A percentile compares a stretch with the other conserved stretches of the same genome.
Evolutionary conservation across 2,888 invertebrate species (phyloP).

Genomic region (Syrphus vitripennis): DNA sequence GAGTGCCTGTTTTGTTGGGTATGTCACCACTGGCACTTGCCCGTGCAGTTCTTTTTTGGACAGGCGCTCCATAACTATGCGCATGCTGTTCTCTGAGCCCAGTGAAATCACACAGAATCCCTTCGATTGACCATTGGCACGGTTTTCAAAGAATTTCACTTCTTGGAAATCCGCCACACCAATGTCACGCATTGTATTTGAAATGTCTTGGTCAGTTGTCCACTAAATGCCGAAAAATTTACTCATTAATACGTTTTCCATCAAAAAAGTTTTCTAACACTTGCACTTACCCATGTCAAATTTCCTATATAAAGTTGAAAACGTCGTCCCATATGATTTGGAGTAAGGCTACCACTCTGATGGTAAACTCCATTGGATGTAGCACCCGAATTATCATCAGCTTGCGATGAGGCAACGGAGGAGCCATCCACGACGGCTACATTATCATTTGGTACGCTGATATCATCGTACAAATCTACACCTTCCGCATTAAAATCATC

Average conservation of each 20-base stretch:
- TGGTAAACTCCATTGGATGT: constrained; percentile 89
- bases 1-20: constrained; percentile 94
- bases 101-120: constrained; percentile 98
- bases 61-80: constrained; percentile 94
- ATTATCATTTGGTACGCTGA: constrained; percentile 92
- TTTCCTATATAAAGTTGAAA: constrained; percentile 98
- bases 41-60: constrained; percentile 98
- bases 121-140: constrained; percentile 99
- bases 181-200: constrained; percentile 92
- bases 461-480: constrained; percentile 97
- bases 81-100: constrained; percentile 94
- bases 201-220: constrained; percentile 98
- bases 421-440: constrained; percentile 84
- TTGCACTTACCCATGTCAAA: constrained; percentile 95
- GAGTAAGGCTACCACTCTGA: constrained; percentile 86
- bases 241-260: neutral
- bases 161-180: constrained; percentile 97
- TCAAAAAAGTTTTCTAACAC: constrained; percentile 77
- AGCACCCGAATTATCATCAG: constrained; percentile 82
- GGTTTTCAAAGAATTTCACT: constrained; percentile 99
- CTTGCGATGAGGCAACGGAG: constrained; percentile 83
- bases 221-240: constrained; percentile 85
- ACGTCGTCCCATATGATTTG: constrained; percentile 88
- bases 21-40: constrained; percentile 96
- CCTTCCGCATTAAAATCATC: constrained; percentile 84